Percentiles rank a stretch among this genome's conserved stretches.
phyloP scores from a whole-genome alignment of 2,888 invertebrate species.

The Microplitis deprimator region DNA sequence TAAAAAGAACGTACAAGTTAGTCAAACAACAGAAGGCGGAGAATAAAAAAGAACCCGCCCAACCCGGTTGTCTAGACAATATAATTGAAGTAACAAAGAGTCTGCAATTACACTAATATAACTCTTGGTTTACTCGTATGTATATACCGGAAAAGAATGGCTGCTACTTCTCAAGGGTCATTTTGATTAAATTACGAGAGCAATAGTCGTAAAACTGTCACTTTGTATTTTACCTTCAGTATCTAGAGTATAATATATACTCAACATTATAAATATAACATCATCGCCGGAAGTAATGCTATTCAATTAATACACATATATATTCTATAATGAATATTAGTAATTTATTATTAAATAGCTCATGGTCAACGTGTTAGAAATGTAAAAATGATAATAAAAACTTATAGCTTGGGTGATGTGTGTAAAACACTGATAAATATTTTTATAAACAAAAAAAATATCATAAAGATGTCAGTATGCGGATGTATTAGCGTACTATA shows the following conservation, averaged over 20 bases:
- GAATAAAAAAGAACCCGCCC: conserved; percentile 28
- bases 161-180: conserved; percentile 51
- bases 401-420: no score
- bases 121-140: conserved; percentile 41
- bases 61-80: conserved; percentile 60
- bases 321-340: background rate
- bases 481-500: conserved; percentile 31
- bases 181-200: conserved; percentile 65
- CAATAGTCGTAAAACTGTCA: conserved; percentile 56
- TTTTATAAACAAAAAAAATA: conserved; percentile 6
- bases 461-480: conserved; percentile 50
- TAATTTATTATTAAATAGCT: conserved; percentile 21
- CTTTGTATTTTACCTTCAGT: conserved; percentile 33
- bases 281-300: background rate
- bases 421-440: background rate
- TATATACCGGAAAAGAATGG: conserved; percentile 57
- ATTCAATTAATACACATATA: conserved; percentile 1
- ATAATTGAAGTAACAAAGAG: conserved; percentile 71
- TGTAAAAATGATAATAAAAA: background rate
- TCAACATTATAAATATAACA: conserved; percentile 8
- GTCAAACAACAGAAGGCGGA: conserved; percentile 11
- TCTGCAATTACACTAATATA: conserved; percentile 63
- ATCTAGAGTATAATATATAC: background rate
- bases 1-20: background rate
- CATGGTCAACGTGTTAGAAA: conserved; percentile 29